These are phyloP conservation scores for Glaucidium brasilianum DNA, from an alignment of 2,113 vertebrate genomes.

Conservation along the genomic window DNA sequence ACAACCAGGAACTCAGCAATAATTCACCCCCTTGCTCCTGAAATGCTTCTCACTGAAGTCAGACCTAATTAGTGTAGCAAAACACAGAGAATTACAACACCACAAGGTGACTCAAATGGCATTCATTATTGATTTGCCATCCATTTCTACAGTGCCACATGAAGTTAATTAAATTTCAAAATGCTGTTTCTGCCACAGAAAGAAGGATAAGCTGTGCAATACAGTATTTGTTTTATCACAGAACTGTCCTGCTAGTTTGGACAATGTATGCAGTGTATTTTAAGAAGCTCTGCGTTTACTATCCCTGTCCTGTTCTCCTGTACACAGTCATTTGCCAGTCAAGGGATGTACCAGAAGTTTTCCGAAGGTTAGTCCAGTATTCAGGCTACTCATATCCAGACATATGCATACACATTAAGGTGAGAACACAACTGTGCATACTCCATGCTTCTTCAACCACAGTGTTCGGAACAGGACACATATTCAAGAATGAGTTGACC, in stretches of 20 bases:
- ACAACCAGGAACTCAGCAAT: background rate
- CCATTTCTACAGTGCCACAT: constrained; percentile 17
- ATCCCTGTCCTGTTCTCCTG: background rate
- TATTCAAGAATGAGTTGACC: background rate
- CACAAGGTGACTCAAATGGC: constrained; percentile 55
- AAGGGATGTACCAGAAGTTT: background rate
- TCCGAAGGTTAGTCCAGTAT: background rate
- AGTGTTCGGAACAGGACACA: background rate
- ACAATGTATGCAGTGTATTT: background rate
- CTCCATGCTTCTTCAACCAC: background rate
- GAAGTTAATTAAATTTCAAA: constrained; percentile 62
- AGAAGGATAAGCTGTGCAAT: background rate
- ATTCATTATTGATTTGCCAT: constrained; percentile 61
- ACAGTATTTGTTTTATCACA: background rate
- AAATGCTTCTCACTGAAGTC: constrained; percentile 28
- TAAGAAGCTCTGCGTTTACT: background rate
- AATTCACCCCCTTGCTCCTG: constrained; percentile 19
- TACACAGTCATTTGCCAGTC: background rate
- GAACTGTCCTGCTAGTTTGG: background rate
- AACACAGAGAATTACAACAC: constrained; percentile 48
- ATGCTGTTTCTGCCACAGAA: background rate
- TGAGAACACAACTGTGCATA: background rate
- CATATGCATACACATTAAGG: accelerated
- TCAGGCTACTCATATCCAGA: background rate
- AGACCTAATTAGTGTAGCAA: constrained; percentile 37